Base-by-base conservation (phyloP, 2,888 invertebrate species). In the Melieria picta region DNA sequence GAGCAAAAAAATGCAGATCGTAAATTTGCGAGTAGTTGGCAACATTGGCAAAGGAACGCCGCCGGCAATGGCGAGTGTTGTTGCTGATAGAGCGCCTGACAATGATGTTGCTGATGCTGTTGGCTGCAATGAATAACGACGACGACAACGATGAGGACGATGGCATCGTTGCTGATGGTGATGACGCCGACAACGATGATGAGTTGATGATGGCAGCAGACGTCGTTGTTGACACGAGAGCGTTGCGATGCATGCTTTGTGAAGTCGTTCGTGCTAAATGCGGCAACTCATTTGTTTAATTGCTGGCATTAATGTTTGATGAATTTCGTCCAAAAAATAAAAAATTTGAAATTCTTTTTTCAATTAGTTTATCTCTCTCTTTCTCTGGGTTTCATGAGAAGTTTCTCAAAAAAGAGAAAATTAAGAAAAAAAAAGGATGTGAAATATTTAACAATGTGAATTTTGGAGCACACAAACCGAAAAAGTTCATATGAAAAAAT, bases 291-390 rank as follows among this genome's bases (percentile, higher is more conserved):
- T 42, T 48, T 43, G 52, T 52, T 64, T 64, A 64, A 52, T 50
- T 64, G 13, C 52, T 64, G 56, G 45, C 43, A 9, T 50, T 69
- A 48, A 50, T 47, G 47, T 67, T 48, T 60, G n/a, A 67, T 30
- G 30, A 30, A 30, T 30, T 30, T 30, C 30, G 30, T 30, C 30
- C 30, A 30, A 30, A 30, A 30, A 30, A 2, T 30, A 3, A 30
- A 30, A 30, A 30, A 30, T 30, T 30, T 30, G 30, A 30, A 1
- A 30, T 30, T 30, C 30, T 30, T 30, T 30, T 30, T 30, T 30
- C 30, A 30, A 30, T 30, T 30, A 30, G 30, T 30, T 30, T 30
- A 30, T 30, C 30, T 30, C 30, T 30, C 30, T 2, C 30, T 30
- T 30, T 30, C 30, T 30, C 30, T 30, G 30, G 2, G 30, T 3